Evolutionary conservation across 2,888 invertebrate genomes (phyloP), one percentile per base, ranked within the genome.

Genomic region (Alviniconcha strummeri): DNA sequence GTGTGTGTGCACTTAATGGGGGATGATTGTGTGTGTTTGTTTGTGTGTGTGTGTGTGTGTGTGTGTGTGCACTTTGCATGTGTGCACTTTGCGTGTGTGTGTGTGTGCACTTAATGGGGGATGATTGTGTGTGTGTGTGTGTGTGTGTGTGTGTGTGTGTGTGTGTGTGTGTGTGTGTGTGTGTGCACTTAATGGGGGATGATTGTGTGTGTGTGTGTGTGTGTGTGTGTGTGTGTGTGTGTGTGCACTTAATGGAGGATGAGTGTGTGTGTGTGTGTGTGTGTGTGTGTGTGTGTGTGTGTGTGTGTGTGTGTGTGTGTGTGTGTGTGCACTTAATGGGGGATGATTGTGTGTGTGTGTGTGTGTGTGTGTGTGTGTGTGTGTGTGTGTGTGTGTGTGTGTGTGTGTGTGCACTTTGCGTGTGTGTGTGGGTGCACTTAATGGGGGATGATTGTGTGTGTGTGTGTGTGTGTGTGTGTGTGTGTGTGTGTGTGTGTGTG

Each of bases 261-360:
- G 72, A 36, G 77, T 80, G 54, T 19, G 67, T 79, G 15, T 74
- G 36, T 74, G 13, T 55, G 17, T 55, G n/a, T 78, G 15, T 60
- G 13, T 54, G 11, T 71, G 57, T 64, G 36, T 80, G 13, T 60
- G 17, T 69, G 36, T 78, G 17, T n/a, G 19, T 52, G 67, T 69
- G 52, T 83, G 54, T 77, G 67, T 77, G 36, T 80, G 79, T 77
- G n/a, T 72, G 5, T 36, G 64, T 71, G 4, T 74, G 60, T 75
- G 67, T 64, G 6, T 69, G 13, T 57, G 54, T n/a, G 5, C 15
- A 5, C 9, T 15, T 57, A 54, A 54, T 64, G 15, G 52, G 9
- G 5, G 9, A 52, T 11, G 74, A 7, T 54, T 74, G 5, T 9
- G 55, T 17, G n/a, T n/a, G n/a, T n/a, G n/a, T n/a, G n/a, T n/a